Conservation (phyloP, 2,888 invertebrate species). For the Ischnus inquisitorius region DNA sequence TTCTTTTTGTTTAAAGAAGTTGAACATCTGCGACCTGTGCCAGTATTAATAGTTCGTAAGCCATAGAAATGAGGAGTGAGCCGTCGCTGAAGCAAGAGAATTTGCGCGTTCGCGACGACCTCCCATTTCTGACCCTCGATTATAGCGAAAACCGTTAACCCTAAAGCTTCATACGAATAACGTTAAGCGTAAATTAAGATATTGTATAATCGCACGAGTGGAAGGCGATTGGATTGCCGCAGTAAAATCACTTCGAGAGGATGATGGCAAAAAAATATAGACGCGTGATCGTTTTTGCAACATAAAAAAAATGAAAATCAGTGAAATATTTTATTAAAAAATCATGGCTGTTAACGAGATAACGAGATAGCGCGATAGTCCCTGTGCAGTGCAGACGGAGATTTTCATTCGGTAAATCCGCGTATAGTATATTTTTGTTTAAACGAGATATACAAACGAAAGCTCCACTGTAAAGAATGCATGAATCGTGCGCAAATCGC, state of each 20-base stretch:
- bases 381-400: background rate
- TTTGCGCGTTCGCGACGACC: constrained; percentile 11
- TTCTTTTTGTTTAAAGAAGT: constrained; percentile 18
- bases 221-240: constrained; percentile 32
- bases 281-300: constrained; percentile 1
- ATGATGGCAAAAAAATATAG: background rate
- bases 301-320: background rate
- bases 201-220: constrained; percentile 26
- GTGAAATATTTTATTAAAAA: background rate
- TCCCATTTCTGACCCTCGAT: constrained; percentile 35
- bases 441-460: background rate
- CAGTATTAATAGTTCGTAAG: constrained; percentile 71
- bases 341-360: background rate
- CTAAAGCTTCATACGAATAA: constrained; percentile 33
- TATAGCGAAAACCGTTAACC: constrained; percentile 29
- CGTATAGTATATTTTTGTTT: constrained; percentile 27
- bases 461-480: constrained; percentile 1
- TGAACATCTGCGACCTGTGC: constrained; percentile 73
- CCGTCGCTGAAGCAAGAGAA: constrained; percentile 23
- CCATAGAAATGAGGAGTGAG: constrained; percentile 36
- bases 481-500: constrained; percentile 3
- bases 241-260: background rate
- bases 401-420: background rate
- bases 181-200: constrained; percentile 25
- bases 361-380: background rate